Conservation (phyloP, 2,113 vertebrate species). For the Acanthisitta chloris region DNA sequence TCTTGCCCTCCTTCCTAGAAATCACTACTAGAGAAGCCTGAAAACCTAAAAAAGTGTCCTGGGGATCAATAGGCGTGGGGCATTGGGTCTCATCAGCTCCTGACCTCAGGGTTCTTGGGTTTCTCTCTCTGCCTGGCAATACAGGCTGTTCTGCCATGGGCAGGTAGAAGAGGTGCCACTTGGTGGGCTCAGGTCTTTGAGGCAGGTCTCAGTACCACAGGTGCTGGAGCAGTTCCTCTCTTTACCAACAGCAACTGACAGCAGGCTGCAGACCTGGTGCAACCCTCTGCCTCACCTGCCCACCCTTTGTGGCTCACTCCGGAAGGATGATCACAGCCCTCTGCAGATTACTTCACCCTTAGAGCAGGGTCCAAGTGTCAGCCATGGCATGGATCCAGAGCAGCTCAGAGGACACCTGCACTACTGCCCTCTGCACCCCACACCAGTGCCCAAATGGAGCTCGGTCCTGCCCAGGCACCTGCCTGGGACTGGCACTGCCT, state of each 20-base stretch:
- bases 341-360: neutral
- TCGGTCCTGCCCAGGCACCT: neutral
- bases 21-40: neutral
- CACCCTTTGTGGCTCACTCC: neutral
- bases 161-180: accelerated
- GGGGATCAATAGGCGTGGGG: neutral
- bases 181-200: neutral
- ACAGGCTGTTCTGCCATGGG: accelerated
- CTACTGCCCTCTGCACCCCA: neutral
- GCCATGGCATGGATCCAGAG: neutral
- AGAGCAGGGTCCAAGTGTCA: neutral
- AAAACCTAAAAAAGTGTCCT: neutral
- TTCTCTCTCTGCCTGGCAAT: neutral
- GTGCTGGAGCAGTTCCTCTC: neutral
- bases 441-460: accelerated
- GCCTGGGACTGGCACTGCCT: neutral
- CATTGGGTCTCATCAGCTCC: neutral
- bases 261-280: neutral
- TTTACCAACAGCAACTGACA: neutral
- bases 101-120: neutral
- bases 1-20: neutral
- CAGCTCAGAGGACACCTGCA: neutral
- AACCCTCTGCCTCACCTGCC: neutral
- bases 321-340: neutral
- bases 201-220: accelerated